Evolutionary conservation across 2,113 vertebrate species (phyloP).

Genomic region (Neolamprologus cancellatus): DNA sequence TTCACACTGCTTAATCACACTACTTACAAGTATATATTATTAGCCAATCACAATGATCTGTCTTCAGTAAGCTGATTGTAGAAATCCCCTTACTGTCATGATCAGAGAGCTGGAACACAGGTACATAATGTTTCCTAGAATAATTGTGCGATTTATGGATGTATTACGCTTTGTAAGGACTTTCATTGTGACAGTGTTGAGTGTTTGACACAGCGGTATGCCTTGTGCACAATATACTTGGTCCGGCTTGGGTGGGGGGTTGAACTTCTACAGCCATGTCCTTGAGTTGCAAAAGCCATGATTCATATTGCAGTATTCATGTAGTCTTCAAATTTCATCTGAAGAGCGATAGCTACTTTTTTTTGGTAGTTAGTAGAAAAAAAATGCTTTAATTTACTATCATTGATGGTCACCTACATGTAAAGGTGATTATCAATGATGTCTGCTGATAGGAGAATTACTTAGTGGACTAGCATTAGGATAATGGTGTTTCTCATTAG

Average conservation of each 20-base stretch:
- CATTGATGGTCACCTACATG: neutral
- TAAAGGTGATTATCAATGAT: neutral
- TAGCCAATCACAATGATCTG: conserved; percentile 67
- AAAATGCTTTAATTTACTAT: neutral
- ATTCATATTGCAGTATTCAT: neutral
- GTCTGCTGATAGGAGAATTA: neutral
- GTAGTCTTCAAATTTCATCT: neutral
- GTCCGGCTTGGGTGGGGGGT: neutral
- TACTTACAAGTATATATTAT: conserved; percentile 66
- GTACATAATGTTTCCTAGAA: conserved; percentile 71
- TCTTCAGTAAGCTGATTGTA: conserved; percentile 70
- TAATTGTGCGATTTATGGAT: conserved; percentile 72
- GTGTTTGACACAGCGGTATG: conserved; percentile 60
- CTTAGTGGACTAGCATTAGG: neutral
- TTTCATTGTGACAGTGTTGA: conserved; percentile 66
- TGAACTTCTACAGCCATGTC: conserved; percentile 51
- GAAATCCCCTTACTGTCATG: conserved; percentile 60
- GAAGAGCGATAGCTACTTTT: neutral
- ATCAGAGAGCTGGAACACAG: conserved; percentile 65
- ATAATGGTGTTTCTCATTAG: neutral
- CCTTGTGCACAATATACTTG: conserved; percentile 46
- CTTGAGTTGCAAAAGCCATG: neutral
- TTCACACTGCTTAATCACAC: conserved; percentile 52
- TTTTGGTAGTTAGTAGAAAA: neutral
- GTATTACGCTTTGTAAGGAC: conserved; percentile 70